Percentiles rank a stretch among this genome's conserved stretches.
phyloP scores from a whole-genome alignment of 2,888 invertebrate genomes.

The Lathronympha strigana region DNA sequence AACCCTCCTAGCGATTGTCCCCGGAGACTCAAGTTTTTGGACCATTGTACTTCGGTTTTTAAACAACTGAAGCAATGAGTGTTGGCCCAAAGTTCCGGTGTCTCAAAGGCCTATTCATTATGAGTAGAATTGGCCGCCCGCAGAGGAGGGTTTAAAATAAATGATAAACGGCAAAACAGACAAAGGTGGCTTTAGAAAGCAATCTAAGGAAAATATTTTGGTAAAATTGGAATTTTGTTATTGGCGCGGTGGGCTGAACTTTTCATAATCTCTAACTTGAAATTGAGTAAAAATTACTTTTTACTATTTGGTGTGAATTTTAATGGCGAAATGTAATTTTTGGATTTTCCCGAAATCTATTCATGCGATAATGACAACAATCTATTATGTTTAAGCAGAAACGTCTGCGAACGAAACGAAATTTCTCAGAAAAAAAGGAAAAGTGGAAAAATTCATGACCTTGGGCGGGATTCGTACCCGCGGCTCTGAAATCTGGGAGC shows the following conservation, averaged over 20 bases:
- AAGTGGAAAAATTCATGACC: no score
- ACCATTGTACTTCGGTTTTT: conserved; percentile 38
- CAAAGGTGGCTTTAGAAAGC: conserved; percentile 11
- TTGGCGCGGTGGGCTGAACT: no score
- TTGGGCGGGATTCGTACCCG: no score
- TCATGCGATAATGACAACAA: no score
- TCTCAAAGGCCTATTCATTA: conserved; percentile 32
- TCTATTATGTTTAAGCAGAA: no score
- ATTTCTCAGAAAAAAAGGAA: no score
- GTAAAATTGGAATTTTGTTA: conserved; percentile 14
- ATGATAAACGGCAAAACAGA: conserved; percentile 6
- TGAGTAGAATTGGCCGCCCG: conserved; percentile 5
- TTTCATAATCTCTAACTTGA: background rate
- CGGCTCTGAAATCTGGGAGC: no score
- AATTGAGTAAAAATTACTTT: background rate
- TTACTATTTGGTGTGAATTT: background rate
- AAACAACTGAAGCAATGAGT: conserved; percentile 28
- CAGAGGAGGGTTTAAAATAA: conserved; percentile 17
- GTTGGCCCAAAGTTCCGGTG: conserved; percentile 22
- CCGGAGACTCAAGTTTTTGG: conserved; percentile 29
- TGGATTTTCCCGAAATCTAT: no score
- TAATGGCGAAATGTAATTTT: no score
- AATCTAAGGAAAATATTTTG: conserved; percentile 15
- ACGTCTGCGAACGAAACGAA: no score
- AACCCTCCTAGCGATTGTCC: conserved; percentile 31